Percentiles rank a stretch among this genome's conserved stretches.
These are phyloP conservation scores for Physella acuta DNA, from an alignment of 1,140 invertebrate genomes.

Conservation along the genomic window DNA sequence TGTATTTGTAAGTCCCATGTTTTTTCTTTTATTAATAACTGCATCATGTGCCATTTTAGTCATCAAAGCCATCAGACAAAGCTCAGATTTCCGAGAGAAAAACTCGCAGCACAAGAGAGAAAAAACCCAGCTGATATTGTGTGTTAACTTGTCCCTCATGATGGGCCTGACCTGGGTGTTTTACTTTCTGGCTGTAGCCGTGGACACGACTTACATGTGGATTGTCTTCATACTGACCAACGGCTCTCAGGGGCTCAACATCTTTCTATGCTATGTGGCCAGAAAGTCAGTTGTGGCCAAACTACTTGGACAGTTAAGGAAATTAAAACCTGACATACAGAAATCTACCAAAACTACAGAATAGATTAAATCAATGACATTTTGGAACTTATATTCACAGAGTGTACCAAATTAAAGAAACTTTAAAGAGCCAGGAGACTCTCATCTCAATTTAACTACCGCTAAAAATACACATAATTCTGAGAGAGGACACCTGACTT, in stretches of 20 bases:
- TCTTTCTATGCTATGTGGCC: conserved; percentile 37
- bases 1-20: conserved; percentile 45
- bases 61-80: conserved; percentile 57
- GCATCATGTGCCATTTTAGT: conserved; percentile 39
- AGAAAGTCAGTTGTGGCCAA: conserved; percentile 1
- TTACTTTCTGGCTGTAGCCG: conserved; percentile 38
- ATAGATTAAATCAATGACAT: too few species aligned
- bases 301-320: too few species aligned
- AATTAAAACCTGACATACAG: too few species aligned
- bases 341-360: too few species aligned
- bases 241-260: conserved; percentile 33
- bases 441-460: too few species aligned
- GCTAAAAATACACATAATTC: too few species aligned
- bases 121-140: conserved; percentile 57
- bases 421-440: too few species aligned
- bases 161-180: conserved; percentile 52
- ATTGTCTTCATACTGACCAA: conserved; percentile 37
- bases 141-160: conserved; percentile 60
- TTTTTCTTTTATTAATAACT: conserved; percentile 41
- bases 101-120: conserved; percentile 26
- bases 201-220: conserved; percentile 27
- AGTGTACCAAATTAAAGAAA: too few species aligned
- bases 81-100: conserved; percentile 35
- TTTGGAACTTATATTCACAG: too few species aligned
- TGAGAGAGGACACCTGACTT: too few species aligned